Percentiles rank a stretch among this genome's conserved stretches.
phyloP scores from a whole-genome alignment of 1,140 invertebrate genomes.

The Cotesia chilonis region DNA sequence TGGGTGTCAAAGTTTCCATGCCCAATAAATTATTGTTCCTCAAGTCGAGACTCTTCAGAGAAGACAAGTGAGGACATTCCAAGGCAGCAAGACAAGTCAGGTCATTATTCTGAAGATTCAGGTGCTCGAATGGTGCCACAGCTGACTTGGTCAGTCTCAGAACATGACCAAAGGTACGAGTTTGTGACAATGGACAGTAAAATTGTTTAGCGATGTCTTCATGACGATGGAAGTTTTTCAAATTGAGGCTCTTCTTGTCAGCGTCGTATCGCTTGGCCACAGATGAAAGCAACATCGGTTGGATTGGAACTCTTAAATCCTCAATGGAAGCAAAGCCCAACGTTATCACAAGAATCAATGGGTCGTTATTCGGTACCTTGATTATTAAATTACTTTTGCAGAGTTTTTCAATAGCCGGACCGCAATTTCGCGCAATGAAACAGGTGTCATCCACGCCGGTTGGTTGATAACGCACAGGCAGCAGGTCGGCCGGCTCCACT shows the following conservation, averaged over 20 bases:
- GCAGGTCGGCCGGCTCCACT: constrained; percentile 64
- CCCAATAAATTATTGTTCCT: constrained; percentile 62
- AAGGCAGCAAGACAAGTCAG: constrained; percentile 55
- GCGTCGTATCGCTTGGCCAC: constrained; percentile 59
- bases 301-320: constrained; percentile 64
- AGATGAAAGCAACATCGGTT: constrained; percentile 57
- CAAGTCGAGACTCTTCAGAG: constrained; percentile 59
- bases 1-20: constrained; percentile 44
- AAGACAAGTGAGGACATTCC: constrained; percentile 52
- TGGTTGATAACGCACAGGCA: constrained; percentile 64
- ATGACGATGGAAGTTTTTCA: constrained; percentile 64
- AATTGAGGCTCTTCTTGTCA: constrained; percentile 53
- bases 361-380: constrained; percentile 52
- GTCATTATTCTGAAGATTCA: constrained; percentile 63
- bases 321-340: constrained; percentile 62
- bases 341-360: constrained; percentile 60
- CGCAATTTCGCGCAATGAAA: constrained; percentile 67
- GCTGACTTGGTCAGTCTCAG: constrained; percentile 61
- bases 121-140: constrained; percentile 50
- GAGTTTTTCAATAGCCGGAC: constrained; percentile 62
- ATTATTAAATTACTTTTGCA: constrained; percentile 64
- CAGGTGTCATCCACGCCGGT: constrained; percentile 54
- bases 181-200: constrained; percentile 64
- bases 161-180: constrained; percentile 61
- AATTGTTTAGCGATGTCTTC: constrained; percentile 58